phyloP scores from a whole-genome alignment of 2,113 vertebrate genomes.

The Thamnaconus septentrionalis region DNA sequence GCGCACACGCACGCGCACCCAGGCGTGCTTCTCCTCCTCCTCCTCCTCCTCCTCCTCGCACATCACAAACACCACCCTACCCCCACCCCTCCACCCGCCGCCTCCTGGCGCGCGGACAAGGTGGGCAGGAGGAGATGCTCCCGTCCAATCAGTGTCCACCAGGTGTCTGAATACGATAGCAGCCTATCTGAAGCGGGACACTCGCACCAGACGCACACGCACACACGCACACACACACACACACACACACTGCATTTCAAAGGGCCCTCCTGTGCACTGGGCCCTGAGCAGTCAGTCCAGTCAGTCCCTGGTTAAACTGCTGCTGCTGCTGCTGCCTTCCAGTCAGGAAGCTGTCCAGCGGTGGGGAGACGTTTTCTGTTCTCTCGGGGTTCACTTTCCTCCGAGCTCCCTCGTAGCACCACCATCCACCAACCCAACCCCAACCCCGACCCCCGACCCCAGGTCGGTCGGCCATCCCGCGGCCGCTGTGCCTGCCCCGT shows the following conservation, averaged over 20 bases:
- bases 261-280: conserved; percentile 35
- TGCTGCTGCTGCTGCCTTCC: conserved; percentile 40
- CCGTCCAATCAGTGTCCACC: conserved; percentile 70
- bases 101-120: conserved; percentile 52
- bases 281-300: conserved; percentile 40
- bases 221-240: not conserved
- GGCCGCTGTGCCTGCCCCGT: too few relatives aligned
- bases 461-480: too few relatives aligned
- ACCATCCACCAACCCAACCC: too few relatives aligned
- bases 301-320: conserved; percentile 41
- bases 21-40: not conserved
- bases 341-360: conserved; percentile 30
- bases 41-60: not conserved
- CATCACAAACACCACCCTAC: conserved; percentile 5
- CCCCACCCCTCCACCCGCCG: not conserved
- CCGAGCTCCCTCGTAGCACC: too few relatives aligned
- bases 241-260: conserved; percentile 61
- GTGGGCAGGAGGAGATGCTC: conserved; percentile 63
- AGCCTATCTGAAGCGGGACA: conserved; percentile 61
- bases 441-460: too few relatives aligned
- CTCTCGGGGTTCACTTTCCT: conserved; percentile 17
- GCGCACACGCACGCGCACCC: conserved; percentile 8
- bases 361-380: conserved; percentile 29
- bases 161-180: conserved; percentile 77
- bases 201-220: conserved; percentile 40